phyloP scores from a whole-genome alignment of 1,140 invertebrate genomes.

The Ladona fulva region DNA sequence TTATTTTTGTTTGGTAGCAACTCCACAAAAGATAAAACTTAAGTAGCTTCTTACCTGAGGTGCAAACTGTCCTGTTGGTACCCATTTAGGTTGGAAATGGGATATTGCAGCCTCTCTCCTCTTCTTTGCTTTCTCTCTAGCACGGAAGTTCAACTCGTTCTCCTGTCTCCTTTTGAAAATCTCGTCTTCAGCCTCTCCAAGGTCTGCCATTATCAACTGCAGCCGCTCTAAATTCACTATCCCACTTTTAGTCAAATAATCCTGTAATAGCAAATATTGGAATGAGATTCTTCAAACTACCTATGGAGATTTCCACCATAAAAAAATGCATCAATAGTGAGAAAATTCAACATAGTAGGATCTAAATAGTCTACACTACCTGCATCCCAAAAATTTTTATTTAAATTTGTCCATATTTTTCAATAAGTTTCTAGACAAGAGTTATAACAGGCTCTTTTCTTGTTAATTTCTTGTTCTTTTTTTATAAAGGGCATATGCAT shows the following conservation, averaged over 20 bases:
- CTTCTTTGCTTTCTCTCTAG: slow-evolving; percentile 61
- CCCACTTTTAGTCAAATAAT: slow-evolving; percentile 92
- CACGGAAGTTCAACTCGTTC: slow-evolving; percentile 71
- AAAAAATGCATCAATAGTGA: too few species aligned
- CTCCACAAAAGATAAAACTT: too few species aligned
- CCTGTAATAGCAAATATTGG: slow-evolving; percentile 44
- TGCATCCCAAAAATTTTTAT: too few species aligned
- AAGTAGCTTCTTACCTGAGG: slow-evolving; percentile 40
- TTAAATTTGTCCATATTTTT: too few species aligned
- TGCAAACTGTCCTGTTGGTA: slow-evolving; percentile 61
- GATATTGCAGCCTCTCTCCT: slow-evolving; percentile 36
- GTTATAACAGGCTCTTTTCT: too few species aligned
- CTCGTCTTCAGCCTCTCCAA: slow-evolving; percentile 93
- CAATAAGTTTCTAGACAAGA: too few species aligned
- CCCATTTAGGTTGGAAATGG: slow-evolving; percentile 57
- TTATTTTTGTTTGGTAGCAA: too few species aligned
- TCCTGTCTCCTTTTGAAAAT: slow-evolving; percentile 90
- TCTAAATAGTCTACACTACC: too few species aligned
- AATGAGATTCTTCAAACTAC: slow-evolving; percentile 2
- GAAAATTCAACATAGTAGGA: too few species aligned
- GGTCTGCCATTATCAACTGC: slow-evolving; percentile 86
- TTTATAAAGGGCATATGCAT: too few species aligned
- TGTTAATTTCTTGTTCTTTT: too few species aligned
- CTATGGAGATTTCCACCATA: too few species aligned
- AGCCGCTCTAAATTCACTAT: slow-evolving; percentile 86